Percentiles rank a stretch among this genome's conserved stretches.
These are phyloP conservation scores for Drosophila setosimentum DNA, from an alignment of 2,888 invertebrate species.

Conservation along the genomic window DNA sequence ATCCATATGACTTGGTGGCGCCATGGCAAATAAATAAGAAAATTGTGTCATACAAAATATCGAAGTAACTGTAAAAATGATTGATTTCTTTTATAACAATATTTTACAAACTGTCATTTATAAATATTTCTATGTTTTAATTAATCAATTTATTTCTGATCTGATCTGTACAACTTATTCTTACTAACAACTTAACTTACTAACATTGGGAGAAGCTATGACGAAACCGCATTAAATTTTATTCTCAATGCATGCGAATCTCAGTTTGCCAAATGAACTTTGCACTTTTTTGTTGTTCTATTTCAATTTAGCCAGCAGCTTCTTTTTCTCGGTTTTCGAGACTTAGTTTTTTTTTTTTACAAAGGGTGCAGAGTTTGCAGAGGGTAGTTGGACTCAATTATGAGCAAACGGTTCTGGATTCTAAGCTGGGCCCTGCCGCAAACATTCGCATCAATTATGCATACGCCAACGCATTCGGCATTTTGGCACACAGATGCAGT, in stretches of 20 bases:
- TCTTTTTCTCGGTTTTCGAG: constrained; percentile 40
- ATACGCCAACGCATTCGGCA: constrained; percentile 73
- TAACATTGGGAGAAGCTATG: background rate
- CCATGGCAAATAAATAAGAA: constrained; percentile 32
- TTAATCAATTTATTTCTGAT: background rate
- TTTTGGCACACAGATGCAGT: constrained; percentile 34
- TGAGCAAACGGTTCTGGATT: constrained; percentile 65
- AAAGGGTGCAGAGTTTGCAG: background rate
- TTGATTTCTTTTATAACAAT: constrained; percentile 6
- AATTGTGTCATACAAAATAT: constrained; percentile 10
- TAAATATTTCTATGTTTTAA: background rate
- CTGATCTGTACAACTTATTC: background rate
- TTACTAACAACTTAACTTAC: background rate
- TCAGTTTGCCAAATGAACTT: constrained; percentile 53
- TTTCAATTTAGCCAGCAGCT: constrained; percentile 27
- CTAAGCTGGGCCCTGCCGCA: constrained; percentile 70
- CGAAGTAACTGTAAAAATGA: constrained; percentile 21
- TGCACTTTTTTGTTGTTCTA: constrained; percentile 35
- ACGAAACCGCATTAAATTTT: constrained; percentile 50
- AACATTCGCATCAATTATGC: constrained; percentile 82
- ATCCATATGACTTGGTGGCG: constrained; percentile 51
- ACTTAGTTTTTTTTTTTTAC: background rate
- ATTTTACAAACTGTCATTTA: background rate
- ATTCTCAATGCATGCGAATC: constrained; percentile 31
- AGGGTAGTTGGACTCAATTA: constrained; percentile 69